These are phyloP conservation scores for Drosophila anomalata DNA, from an alignment of 2,888 invertebrate species.

Conservation along the genomic window DNA sequence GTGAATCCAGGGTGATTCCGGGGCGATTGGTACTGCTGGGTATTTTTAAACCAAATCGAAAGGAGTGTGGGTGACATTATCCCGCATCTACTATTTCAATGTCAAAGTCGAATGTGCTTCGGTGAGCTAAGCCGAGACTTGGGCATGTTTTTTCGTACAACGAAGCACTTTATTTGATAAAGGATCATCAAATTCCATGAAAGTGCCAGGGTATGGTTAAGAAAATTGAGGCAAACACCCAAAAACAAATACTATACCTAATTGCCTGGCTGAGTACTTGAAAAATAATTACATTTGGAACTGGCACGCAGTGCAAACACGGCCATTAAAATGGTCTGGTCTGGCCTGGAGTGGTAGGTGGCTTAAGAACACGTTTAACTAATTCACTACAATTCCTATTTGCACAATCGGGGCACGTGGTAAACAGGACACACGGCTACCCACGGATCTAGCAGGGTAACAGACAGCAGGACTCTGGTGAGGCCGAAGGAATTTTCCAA, in stretches of 20 bases:
- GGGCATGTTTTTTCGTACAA: constrained; percentile 50
- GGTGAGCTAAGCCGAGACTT: constrained; percentile 30
- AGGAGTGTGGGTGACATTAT: constrained; percentile 17
- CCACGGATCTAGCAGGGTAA: constrained; percentile 2
- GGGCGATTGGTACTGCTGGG: too few relatives aligned
- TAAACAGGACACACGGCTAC: constrained; percentile 33
- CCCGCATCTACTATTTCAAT: constrained; percentile 65
- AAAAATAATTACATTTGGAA: constrained; percentile 56
- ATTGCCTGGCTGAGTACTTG: constrained; percentile 2
- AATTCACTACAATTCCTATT: constrained; percentile 65
- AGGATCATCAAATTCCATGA: neutral
- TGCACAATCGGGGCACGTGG: constrained; percentile 62
- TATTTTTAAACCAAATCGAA: constrained; percentile 59
- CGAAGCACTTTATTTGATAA: constrained; percentile 1
- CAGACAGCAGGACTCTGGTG: constrained; percentile 1
- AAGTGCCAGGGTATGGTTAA: neutral
- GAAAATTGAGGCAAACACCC: constrained; percentile 9
- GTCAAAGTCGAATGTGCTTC: constrained; percentile 62
- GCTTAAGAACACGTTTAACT: constrained; percentile 37
- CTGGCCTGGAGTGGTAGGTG: neutral
- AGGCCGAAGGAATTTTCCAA: constrained; percentile 59
- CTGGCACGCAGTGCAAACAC: constrained; percentile 1
- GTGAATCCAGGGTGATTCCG: too few relatives aligned
- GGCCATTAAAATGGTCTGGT: neutral
- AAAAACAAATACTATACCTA: constrained; percentile 8